Base-by-base conservation (phyloP, 1,140 invertebrate genomes). In the Homalodisca vitripennis region DNA sequence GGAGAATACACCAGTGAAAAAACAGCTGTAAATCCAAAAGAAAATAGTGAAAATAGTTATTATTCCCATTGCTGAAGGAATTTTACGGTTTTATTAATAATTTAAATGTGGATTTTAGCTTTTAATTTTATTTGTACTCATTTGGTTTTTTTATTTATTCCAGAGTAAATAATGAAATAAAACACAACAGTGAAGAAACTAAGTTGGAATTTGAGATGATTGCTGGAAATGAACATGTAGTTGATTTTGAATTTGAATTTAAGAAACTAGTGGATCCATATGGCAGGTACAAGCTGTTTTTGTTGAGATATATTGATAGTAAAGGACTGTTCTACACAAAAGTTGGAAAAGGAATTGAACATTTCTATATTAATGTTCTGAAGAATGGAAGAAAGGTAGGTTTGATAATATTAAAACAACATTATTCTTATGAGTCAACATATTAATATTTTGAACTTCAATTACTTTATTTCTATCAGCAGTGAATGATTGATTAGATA, bases 261-360 rank as follows among this genome's bases (percentile, higher is more conserved):
- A 64, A 64, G 17, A 68, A 67, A 46, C 30, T 31, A 20, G 0
- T 85, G 84, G 77, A 78, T 41, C 77, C 81, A 1, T 78, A 73
- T 14, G 85, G 83, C 30, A 82, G 82, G 51, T 74, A 84, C 0
- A 84, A 84, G 69, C 70, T 87, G 0, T 78, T 79, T 24, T 67
- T 88, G 0, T 85, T 83, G 66, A 84, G 86, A 67, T 69, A 81
- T 13, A 69, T 88, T 29, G 74, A 75, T 1, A 81, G 83, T 13
- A 84, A 85, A 53, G 85, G 83, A 26, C 80, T 86, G 65, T 83
- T 84, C 68, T 84, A 85, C 55, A 75, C 83, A 65, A 81, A 78
- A 31, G 81, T 80, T 67, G 86, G 85, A 24, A 86, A 84, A 71
- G 86, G 84, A n/a, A 83, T 84, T 46, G 78, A 84, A 10, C 75